Percentiles rank a stretch among this genome's conserved stretches.
Conservation (phyloP, 2,113 vertebrate species). For the Eolophus roseicapilla region DNA sequence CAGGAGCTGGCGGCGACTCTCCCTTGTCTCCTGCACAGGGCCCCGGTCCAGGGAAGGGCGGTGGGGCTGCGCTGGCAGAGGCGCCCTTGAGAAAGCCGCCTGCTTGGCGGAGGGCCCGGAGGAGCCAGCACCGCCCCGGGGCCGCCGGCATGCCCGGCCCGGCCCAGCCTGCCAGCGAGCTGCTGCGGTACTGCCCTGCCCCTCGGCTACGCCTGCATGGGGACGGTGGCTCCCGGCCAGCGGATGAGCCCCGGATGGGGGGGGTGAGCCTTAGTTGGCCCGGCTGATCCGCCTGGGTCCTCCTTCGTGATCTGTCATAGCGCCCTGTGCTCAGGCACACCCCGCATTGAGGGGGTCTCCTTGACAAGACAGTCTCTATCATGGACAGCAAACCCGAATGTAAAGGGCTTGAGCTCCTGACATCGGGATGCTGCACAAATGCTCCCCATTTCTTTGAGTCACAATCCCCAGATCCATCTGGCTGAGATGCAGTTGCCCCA, state of each 20-base stretch:
- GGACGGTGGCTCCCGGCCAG: background rate
- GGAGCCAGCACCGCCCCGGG: background rate
- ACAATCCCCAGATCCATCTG: rapidly evolving
- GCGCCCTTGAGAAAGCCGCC: background rate
- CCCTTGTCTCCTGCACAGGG: background rate
- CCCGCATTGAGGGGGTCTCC: rapidly evolving
- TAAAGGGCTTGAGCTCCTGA: background rate
- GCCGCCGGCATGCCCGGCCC: background rate
- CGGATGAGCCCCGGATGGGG: too few species aligned
- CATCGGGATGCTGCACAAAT: rapidly evolving
- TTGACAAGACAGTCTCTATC: background rate
- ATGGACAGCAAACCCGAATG: rapidly evolving
- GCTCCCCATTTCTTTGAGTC: background rate
- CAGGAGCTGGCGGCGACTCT: rapidly evolving
- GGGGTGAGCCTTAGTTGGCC: rapidly evolving
- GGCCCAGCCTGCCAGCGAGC: background rate
- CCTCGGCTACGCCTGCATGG: rapidly evolving
- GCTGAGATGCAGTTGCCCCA: background rate
- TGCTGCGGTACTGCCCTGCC: background rate
- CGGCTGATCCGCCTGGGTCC: rapidly evolving
- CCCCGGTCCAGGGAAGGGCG: background rate
- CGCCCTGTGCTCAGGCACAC: background rate
- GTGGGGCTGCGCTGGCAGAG: background rate
- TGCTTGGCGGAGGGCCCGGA: background rate
- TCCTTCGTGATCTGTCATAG: rapidly evolving